Base-by-base conservation (phyloP, 2,797 vertebrate species). In the Melanotaenia pygmaea region DNA sequence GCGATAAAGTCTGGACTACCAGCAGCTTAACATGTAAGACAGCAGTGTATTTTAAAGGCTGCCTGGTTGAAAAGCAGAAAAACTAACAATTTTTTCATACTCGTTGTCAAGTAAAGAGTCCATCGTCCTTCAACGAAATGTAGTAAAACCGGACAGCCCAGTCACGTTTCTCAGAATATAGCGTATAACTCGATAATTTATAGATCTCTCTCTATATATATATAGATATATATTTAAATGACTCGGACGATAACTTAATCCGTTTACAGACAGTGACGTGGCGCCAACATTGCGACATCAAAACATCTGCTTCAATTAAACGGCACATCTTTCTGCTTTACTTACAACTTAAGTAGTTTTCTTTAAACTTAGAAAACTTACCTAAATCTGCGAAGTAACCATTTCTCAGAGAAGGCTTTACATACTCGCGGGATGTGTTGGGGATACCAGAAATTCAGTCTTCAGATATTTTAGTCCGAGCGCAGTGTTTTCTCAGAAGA, bases 361-460 rank as follows among this genome's bases (percentile, higher is more conserved):
- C 5, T 12, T 9, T 26, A 8, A 38, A 35, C 40, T 14, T 4
- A 1, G 18, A 7, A 3, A 4, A 86, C 88, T 87, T 50, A 90
- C 89, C 77, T 6, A n/a, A 35, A 59, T 53, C 4, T 26, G 28
- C 1, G 0, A 64, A 64, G 45, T 1, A 7, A 1, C 13, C 26
- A 1, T 37, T 3, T 11, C 12, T 89, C 34, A 84, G 11, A 63
- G 16, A 12, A 38, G 57, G 2, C 16, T 1, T 56, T 37, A 32
- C 89, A 88, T 90, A 1, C n/a, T 63, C 38, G 1, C 45, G 3
- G 45, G 26, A 30, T 18, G 5, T 30, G 45, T 50, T 50, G 20
- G 8, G 7, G 20, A 22, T 9, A 50, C 20, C 20, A 50, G 8
- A 50, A 2, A 47, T 7, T 43, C 14, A 26, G 1, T 14, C 38